A percentile compares a stretch with the other conserved stretches of the same genome.
Evolutionary conservation across 1,140 invertebrate genomes (phyloP).

Genomic region (Aradophagus sp.): DNA sequence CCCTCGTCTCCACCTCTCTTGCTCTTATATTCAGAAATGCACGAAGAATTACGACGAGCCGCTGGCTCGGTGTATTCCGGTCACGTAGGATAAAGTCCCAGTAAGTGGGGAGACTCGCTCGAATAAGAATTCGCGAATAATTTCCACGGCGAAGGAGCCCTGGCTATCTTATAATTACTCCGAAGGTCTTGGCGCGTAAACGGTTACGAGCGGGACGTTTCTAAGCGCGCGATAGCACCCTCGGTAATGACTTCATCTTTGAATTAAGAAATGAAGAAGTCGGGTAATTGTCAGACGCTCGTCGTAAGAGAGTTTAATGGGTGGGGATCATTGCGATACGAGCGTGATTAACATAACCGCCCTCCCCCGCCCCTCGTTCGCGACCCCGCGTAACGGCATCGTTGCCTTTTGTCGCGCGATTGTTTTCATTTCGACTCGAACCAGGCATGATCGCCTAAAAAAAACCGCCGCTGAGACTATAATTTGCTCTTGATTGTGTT

Average conservation of each 20-base stretch:
- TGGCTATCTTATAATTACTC: constrained; percentile 63
- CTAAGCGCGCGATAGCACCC: constrained; percentile 29
- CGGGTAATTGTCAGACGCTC: constrained; percentile 29
- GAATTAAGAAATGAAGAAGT: constrained; percentile 49
- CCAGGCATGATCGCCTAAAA: too few species aligned
- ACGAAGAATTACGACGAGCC: constrained; percentile 58
- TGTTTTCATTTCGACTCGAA: too few species aligned
- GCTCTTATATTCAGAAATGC: constrained; percentile 59
- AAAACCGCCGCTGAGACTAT: too few species aligned
- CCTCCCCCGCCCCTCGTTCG: not conserved
- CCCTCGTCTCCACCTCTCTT: too few species aligned
- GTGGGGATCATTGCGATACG: constrained; percentile 30
- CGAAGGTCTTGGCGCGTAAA: constrained; percentile 34
- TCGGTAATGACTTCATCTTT: constrained; percentile 51
- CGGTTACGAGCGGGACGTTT: constrained; percentile 44
- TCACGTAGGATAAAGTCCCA: constrained; percentile 59
- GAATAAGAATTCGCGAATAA: constrained; percentile 64
- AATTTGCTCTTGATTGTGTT: too few species aligned
- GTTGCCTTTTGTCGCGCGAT: constrained; percentile 11
- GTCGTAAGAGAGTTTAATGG: constrained; percentile 13
- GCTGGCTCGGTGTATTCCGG: constrained; percentile 44
- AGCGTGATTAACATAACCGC: constrained; percentile 42
- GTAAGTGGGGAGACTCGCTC: constrained; percentile 54
- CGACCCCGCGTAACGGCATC: constrained; percentile 4
- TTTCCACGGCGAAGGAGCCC: constrained; percentile 44